Percentiles rank a stretch among this genome's conserved stretches.
phyloP scores from a whole-genome alignment of 2,888 invertebrate species.

The Coronaproctus castanopsis region DNA sequence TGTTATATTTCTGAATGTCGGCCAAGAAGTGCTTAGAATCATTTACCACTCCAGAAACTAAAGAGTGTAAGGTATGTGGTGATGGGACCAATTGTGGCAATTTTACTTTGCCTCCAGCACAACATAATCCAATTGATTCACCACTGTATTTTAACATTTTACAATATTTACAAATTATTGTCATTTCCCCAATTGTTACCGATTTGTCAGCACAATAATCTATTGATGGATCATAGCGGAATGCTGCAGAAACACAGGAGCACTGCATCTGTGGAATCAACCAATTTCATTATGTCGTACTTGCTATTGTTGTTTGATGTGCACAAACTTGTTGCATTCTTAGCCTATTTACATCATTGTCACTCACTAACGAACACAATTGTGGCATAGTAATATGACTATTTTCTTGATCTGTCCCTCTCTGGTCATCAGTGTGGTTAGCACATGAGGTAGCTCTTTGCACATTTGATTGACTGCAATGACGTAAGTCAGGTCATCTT shows the following conservation, averaged over 20 bases:
- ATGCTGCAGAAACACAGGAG: too few relatives aligned
- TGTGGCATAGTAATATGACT: neutral
- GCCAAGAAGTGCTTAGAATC: conserved; percentile 1
- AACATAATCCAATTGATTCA: neutral
- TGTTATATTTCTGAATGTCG: conserved; percentile 1
- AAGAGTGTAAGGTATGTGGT: neutral
- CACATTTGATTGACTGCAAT: conserved; percentile 3
- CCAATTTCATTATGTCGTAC: conserved; percentile 2
- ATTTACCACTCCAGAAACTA: neutral
- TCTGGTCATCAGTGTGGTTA: conserved; percentile 1
- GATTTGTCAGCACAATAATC: neutral
- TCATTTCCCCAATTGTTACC: neutral
- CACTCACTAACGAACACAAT: too few relatives aligned
- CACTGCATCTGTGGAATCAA: neutral
- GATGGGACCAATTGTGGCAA: neutral
- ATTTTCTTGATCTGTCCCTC: conserved; percentile 1
- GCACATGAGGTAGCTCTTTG: conserved; percentile 1
- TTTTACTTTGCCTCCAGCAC: conserved; percentile 1
- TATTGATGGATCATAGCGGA: too few relatives aligned
- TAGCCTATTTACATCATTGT: conserved; percentile 1
- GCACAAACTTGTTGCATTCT: conserved; percentile 2
- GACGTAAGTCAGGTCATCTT: too few relatives aligned
- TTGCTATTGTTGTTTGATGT: conserved; percentile 5
- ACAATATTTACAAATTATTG: neutral
- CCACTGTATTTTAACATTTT: neutral